phyloP scores from a whole-genome alignment of 2,888 invertebrate genomes.

The Laothoe populi region DNA sequence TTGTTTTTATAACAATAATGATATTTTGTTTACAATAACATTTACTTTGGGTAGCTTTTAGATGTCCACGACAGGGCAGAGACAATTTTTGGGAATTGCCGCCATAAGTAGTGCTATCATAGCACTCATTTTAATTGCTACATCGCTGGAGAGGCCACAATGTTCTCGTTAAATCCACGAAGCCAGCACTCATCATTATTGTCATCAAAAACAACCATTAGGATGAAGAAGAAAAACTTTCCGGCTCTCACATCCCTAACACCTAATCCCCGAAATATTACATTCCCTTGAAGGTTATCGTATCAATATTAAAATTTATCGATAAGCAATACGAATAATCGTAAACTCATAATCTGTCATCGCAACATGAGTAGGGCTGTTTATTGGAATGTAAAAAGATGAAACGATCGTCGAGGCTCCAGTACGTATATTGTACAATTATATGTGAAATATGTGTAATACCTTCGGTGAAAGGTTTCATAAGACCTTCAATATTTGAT shows the following conservation, averaged over 20 bases:
- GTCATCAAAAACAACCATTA: constrained; percentile 35
- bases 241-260: too few relatives aligned
- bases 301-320: constrained; percentile 33
- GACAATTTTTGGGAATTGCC: constrained; percentile 34
- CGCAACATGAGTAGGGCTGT: constrained; percentile 33
- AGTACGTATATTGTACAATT: constrained; percentile 6
- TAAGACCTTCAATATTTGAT: too few relatives aligned
- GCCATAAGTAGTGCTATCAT: constrained; percentile 39
- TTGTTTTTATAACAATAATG: too few relatives aligned
- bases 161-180: constrained; percentile 18
- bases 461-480: neutral
- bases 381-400: constrained; percentile 46
- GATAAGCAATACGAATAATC: constrained; percentile 34
- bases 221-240: constrained; percentile 14
- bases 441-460: neutral
- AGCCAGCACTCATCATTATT: constrained; percentile 46
- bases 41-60: neutral
- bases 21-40: neutral
- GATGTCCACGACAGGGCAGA: neutral
- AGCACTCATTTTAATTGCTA: constrained; percentile 57
- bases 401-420: constrained; percentile 38
- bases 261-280: neutral
- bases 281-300: neutral
- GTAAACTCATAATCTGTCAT: constrained; percentile 38
- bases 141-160: constrained; percentile 37